Base-by-base conservation (phyloP, 2,113 vertebrate genomes). In the Dolichotis patagonum region DNA sequence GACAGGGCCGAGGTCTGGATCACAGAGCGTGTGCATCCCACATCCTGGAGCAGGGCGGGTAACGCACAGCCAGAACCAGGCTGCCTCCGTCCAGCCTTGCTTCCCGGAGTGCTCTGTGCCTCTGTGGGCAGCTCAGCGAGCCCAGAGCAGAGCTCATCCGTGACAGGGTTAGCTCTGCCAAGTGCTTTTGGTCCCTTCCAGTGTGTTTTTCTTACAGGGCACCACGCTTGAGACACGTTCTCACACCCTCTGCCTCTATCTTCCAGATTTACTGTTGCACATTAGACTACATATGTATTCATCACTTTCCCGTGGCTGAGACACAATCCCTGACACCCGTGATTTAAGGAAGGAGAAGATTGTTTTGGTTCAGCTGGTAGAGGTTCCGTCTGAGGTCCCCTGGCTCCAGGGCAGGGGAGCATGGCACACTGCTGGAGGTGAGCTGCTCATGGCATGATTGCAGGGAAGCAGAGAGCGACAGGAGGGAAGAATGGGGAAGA, bases 21-120 rank as follows among this genome's bases (percentile, higher is more conserved):
- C 7, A 7, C 1, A 9, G n/a, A 52, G 22, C 3, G 3, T 1
- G 3, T 1, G 0, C 46, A 0, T 75, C 1, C 1, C 8, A 30
- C 19, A 32, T 62, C 16, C 0, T 11, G n/a, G 54, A 32, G 8
- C 38, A 38, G 28, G 12, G 32, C 4, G 3, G 30, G 9, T 49
- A 52, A 6, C 69, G 19, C 9, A 28, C 19, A 28, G 32, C 54
- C 16, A 20, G 24, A 8, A 22, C 35, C 3, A 56, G 16, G 14
- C 5, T 38, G 7, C 26, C 9, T 8, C 20, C 26, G 2, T 49
- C 28, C 16, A 32, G 2, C 12, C 41, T 75, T n/a, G 56, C 35
- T 46, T 20, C 2, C 4, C 38, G 20, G 26, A 11, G 35, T 8
- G 8, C 16, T 67, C 12, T 69, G 32, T 67, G 35, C 17, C 32